Evolutionary conservation across 2,113 vertebrate genomes (phyloP).

Genomic region (Anguilla rostrata): DNA sequence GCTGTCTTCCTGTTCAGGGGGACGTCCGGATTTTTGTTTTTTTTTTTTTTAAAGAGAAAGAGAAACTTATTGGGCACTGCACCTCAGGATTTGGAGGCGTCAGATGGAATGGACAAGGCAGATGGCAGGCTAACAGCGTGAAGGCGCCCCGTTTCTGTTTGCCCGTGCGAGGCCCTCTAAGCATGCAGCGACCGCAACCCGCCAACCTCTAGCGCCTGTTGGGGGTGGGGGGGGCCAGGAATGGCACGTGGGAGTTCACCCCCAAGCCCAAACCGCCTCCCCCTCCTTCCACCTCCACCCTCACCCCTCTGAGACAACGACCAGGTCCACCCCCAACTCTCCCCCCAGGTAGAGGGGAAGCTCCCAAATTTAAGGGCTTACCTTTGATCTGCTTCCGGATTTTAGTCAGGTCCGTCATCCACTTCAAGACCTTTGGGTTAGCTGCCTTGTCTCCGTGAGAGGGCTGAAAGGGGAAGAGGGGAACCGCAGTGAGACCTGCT

Average conservation of each 20-base stretch:
- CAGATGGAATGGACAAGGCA: constrained; percentile 47
- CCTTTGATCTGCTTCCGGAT: constrained; percentile 95
- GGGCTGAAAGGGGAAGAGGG: constrained; percentile 70
- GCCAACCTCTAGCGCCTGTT: not conserved
- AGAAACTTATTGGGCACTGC: constrained; percentile 48
- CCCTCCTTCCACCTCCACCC: too few species aligned
- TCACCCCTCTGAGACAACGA: not conserved
- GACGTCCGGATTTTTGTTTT: constrained; percentile 59
- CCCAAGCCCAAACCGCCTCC: constrained; percentile 23
- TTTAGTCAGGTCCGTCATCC: constrained; percentile 98
- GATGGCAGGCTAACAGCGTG: constrained; percentile 19
- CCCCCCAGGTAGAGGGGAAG: not conserved
- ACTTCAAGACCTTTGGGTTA: constrained; percentile 95
- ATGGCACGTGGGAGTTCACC: not conserved
- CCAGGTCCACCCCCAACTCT: not conserved
- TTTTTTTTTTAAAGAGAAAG: constrained; percentile 57
- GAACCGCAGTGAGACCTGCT: not conserved
- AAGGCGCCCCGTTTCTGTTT: not conserved
- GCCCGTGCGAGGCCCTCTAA: constrained; percentile 26
- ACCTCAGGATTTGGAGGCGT: constrained; percentile 36
- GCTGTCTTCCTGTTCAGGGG: constrained; percentile 58
- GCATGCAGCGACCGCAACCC: constrained; percentile 37
- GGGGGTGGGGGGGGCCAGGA: not conserved
- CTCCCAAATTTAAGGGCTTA: constrained; percentile 49
- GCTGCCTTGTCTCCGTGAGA: constrained; percentile 93